Base-by-base conservation (phyloP, 1,140 invertebrate genomes). In the Heliconius hermathena region DNA sequence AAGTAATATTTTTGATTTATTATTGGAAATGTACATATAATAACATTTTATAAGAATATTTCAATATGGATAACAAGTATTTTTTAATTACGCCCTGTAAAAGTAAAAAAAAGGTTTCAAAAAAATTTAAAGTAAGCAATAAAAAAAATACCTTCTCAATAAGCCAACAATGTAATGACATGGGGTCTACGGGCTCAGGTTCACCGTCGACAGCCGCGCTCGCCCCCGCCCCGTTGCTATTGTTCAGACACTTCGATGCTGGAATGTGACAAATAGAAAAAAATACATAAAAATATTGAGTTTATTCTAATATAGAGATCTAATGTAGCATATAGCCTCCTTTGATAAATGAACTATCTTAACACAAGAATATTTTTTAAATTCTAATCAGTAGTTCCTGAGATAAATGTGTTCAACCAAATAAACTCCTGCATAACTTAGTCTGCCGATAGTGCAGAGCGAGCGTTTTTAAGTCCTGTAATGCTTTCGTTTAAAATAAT, bases 401-500 rank as follows among this genome's bases (percentile, higher is more conserved):
- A 46, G 41, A 46, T 46, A 46, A 16, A 11, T 46, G 41, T 4
- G 41, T 16, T 46, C 13, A 5, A 46, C 41, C 13, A 46, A 46
- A 46, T 46, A 46, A 46, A 16, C 13, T 16, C 41, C 96, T 82
- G 70, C 66, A 16, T 95, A 95, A 85, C 96, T 26, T 26, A 1
- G 26, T 26, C 96, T n/a, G 80, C 72, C 3, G 72, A 41, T 71
- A 89, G 76, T 66, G 88, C 89, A 4, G 81, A 76, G 46, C 97
- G 97, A 74, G 98, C 93, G 84, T 96, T 96, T 54, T 95, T 93
- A 29, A 98, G 91, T 4, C 96, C 94, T 29, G 96, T 91, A 54
- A 96, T 96, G 46, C 99, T 96, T 83, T 99, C 98, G 4, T 20
- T 1, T 18, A 52, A 20, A 52, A 52, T 20, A 52, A 49, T 49